A percentile compares a stretch with the other conserved stretches of the same genome.
These are phyloP conservation scores for Mormyrus lacerda DNA, from an alignment of 2,113 vertebrate genomes.

Conservation along the genomic window DNA sequence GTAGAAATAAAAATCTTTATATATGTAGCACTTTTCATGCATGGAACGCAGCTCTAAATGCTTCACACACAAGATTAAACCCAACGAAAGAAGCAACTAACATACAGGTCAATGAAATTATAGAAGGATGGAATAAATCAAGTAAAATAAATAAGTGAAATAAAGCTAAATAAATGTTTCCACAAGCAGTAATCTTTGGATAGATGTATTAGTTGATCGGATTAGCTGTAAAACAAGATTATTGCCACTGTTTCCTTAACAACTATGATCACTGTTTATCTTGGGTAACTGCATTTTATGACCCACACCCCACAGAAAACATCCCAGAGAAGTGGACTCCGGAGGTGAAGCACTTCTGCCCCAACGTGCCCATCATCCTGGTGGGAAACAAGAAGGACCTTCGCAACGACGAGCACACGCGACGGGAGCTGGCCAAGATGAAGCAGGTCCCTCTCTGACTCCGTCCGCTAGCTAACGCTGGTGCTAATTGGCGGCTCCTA, in stretches of 20 bases:
- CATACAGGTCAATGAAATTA: too few species aligned
- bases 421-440: constrained; percentile 91
- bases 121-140: too few species aligned
- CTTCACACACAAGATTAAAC: too few species aligned
- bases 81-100: too few species aligned
- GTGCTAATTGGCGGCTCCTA: neutral
- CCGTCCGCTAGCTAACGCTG: constrained; percentile 17
- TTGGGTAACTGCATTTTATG: neutral
- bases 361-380: constrained; percentile 94
- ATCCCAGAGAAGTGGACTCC: constrained; percentile 98
- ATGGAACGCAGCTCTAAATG: too few species aligned
- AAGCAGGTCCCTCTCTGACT: constrained; percentile 74
- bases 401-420: constrained; percentile 85
- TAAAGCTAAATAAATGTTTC: neutral
- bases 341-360: constrained; percentile 97
- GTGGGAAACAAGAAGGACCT: constrained; percentile 98
- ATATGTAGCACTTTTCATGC: too few species aligned
- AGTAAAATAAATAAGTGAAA: too few species aligned
- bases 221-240: neutral
- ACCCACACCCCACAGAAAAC: constrained; percentile 67
- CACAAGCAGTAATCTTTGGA: neutral
- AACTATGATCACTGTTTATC: neutral
- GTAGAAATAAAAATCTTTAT: neutral
- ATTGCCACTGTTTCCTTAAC: neutral
- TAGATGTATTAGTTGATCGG: neutral